Evolutionary conservation across 2,797 vertebrate species (phyloP).

Genomic region (Mastacembelus armatus): DNA sequence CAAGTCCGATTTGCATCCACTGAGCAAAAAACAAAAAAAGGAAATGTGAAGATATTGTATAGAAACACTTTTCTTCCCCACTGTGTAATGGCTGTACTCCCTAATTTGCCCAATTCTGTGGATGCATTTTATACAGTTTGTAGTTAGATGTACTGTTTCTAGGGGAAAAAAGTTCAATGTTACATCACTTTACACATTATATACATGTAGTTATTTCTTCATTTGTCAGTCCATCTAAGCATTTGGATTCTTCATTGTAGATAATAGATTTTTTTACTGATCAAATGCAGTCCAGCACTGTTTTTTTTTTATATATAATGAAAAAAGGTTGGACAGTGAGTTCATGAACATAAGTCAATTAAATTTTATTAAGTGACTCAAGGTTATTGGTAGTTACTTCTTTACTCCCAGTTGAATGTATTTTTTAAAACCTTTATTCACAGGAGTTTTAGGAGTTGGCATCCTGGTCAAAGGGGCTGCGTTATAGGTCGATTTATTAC

Average conservation of each 20-base stretch:
- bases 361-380: constrained; percentile 62
- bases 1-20: constrained; percentile 24
- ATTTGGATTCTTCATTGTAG: constrained; percentile 51
- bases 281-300: constrained; percentile 48
- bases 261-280: constrained; percentile 54
- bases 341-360: constrained; percentile 55
- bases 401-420: not conserved
- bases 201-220: constrained; percentile 57
- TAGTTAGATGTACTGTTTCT: constrained; percentile 60
- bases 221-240: constrained; percentile 44
- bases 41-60: constrained; percentile 68
- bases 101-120: constrained; percentile 56
- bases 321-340: constrained; percentile 50
- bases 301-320: constrained; percentile 54
- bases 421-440: too few species aligned
- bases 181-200: constrained; percentile 44
- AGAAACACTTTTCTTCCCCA: constrained; percentile 53
- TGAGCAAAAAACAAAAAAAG: constrained; percentile 55
- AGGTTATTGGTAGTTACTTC: constrained; percentile 20
- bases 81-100: constrained; percentile 48
- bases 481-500: too few species aligned
- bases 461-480: too few species aligned
- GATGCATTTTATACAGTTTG: constrained; percentile 73
- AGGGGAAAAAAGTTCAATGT: constrained; percentile 35
- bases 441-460: too few species aligned